phyloP scores from a whole-genome alignment of 1,140 invertebrate species.

The Hycleus phaleratus region DNA sequence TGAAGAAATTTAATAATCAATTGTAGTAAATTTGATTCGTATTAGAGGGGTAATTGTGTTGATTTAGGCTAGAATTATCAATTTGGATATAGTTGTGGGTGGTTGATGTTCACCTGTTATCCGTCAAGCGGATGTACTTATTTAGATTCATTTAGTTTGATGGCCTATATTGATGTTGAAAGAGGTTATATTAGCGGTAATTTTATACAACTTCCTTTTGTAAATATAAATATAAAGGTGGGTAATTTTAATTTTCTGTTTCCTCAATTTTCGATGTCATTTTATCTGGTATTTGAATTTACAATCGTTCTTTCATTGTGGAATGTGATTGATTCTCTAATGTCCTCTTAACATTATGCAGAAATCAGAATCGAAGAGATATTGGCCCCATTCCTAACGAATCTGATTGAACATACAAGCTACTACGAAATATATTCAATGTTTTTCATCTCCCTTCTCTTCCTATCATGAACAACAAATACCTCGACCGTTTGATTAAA shows the following conservation, averaged over 20 bases:
- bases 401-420: slow-evolving; percentile 26
- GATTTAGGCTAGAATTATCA: background rate
- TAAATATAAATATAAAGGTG: background rate
- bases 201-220: no score
- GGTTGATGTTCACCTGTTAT: slow-evolving; percentile 19
- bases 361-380: slow-evolving; percentile 24
- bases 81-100: slow-evolving; percentile 1
- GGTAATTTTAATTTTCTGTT: background rate
- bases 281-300: no score
- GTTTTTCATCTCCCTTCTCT: slow-evolving; percentile 16
- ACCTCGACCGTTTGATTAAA: slow-evolving; percentile 31
- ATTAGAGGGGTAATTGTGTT: background rate
- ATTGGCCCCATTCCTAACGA: slow-evolving; percentile 27
- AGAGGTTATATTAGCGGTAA: background rate
- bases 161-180: background rate
- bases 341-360: slow-evolving; percentile 19
- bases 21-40: background rate
- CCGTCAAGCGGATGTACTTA: slow-evolving; percentile 16
- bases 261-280: no score
- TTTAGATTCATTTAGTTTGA: slow-evolving; percentile 21
- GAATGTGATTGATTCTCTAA: no score
- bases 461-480: background rate
- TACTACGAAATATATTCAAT: slow-evolving; percentile 20
- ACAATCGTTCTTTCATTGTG: no score
- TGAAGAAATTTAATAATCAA: background rate